Percentiles rank a stretch among this genome's conserved stretches.
Conservation (phyloP, 2,113 vertebrate species). For the Calyptomena viridis region DNA sequence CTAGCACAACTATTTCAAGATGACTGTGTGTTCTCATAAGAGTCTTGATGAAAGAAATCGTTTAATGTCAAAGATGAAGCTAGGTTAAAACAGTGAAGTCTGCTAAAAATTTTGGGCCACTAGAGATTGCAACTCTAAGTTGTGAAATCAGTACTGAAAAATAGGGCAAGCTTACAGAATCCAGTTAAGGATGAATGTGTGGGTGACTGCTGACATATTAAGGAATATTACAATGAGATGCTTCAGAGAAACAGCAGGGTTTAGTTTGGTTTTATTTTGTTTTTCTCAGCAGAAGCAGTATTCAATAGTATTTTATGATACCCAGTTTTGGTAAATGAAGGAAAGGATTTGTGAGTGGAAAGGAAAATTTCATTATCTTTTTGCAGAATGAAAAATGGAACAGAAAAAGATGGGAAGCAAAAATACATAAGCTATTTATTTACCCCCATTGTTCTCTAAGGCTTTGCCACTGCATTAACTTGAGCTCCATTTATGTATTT, state of each 20-base stretch:
- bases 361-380: neutral
- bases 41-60: neutral
- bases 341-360: neutral
- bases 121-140: neutral
- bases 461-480: neutral
- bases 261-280: neutral
- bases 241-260: neutral
- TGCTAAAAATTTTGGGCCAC: neutral
- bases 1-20: neutral
- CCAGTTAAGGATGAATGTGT: neutral
- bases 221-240: neutral
- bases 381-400: neutral
- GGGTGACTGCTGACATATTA: neutral
- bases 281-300: neutral
- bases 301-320: neutral
- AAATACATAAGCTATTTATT: neutral
- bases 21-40: accelerated
- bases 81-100: neutral
- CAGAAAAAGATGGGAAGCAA: neutral
- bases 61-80: neutral
- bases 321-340: neutral
- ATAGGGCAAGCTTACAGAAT: neutral
- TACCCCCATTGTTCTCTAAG: neutral
- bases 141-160: conserved; percentile 12
- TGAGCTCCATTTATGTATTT: neutral